Percentiles rank a stretch among this genome's conserved stretches.
phyloP scores from a whole-genome alignment of 2,113 vertebrate species.

The Anolis sagrei region DNA sequence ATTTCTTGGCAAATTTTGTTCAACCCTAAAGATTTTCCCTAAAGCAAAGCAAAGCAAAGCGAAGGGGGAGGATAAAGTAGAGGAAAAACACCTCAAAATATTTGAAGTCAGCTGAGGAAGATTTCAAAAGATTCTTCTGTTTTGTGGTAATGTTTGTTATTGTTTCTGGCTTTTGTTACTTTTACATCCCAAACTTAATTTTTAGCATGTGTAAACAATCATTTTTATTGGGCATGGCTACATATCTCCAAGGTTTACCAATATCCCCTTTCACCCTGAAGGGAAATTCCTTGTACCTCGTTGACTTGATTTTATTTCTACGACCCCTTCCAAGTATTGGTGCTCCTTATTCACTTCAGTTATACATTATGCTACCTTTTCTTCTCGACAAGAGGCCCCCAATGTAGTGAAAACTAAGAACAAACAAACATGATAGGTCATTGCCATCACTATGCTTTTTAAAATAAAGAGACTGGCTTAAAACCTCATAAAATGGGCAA shows the following conservation, averaged over 20 bases:
- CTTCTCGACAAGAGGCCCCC: neutral
- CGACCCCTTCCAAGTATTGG: neutral
- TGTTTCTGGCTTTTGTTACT: neutral
- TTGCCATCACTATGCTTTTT: neutral
- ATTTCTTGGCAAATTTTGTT: neutral
- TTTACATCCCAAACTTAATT: neutral
- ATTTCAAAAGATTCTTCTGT: neutral
- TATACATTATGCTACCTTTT: neutral
- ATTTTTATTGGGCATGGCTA: neutral
- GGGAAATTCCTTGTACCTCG: neutral
- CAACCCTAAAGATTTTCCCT: neutral
- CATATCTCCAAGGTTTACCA: slow-evolving; percentile 2
- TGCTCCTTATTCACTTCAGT: neutral
- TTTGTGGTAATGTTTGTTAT: neutral
- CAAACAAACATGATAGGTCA: neutral
- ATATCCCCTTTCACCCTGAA: neutral
- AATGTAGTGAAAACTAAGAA: neutral
- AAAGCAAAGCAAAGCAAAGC: neutral
- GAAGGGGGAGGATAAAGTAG: too few relatives aligned
- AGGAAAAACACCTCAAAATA: neutral
- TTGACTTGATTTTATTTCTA: neutral
- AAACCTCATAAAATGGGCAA: neutral
- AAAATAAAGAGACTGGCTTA: neutral
- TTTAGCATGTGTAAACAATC: neutral
- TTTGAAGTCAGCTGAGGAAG: neutral